Percentiles rank a stretch among this genome's conserved stretches.
Conservation (phyloP, 2,888 invertebrate species). For the Pollenia amentaria region DNA sequence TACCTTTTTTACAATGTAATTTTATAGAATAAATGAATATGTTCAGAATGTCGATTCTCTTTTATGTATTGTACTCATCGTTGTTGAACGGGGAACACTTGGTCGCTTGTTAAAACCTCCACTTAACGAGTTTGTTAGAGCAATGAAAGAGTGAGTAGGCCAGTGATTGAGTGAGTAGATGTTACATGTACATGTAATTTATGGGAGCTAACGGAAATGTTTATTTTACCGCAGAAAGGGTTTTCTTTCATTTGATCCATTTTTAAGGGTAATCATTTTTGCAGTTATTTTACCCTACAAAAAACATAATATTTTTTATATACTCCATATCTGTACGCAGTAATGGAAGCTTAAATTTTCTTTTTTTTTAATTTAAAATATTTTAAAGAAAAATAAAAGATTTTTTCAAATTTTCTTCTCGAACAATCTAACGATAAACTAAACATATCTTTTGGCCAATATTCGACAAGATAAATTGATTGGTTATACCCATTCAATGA, state of each 20-base stretch:
- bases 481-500: too few species aligned
- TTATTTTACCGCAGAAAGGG: slow-evolving; percentile 49
- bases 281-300: slow-evolving; percentile 3
- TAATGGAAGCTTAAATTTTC: too few species aligned
- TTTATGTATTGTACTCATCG: neutral
- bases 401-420: neutral
- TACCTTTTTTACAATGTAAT: slow-evolving; percentile 63
- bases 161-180: slow-evolving; percentile 33
- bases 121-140: slow-evolving; percentile 43
- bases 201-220: slow-evolving; percentile 62
- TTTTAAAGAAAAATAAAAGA: neutral
- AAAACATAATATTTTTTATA: neutral
- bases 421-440: too few species aligned
- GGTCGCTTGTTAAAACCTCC: slow-evolving; percentile 50
- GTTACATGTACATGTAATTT: slow-evolving; percentile 45
- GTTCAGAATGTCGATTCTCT: slow-evolving; percentile 53
- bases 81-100: slow-evolving; percentile 4
- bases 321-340: too few species aligned
- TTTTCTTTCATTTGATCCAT: slow-evolving; percentile 18
- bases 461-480: too few species aligned
- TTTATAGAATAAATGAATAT: slow-evolving; percentile 64
- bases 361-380: too few species aligned
- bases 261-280: slow-evolving; percentile 21
- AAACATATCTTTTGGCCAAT: too few species aligned
- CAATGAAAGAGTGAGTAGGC: neutral